Base-by-base conservation (phyloP, 2,797 vertebrate species). In the Cyclura pinguis region DNA sequence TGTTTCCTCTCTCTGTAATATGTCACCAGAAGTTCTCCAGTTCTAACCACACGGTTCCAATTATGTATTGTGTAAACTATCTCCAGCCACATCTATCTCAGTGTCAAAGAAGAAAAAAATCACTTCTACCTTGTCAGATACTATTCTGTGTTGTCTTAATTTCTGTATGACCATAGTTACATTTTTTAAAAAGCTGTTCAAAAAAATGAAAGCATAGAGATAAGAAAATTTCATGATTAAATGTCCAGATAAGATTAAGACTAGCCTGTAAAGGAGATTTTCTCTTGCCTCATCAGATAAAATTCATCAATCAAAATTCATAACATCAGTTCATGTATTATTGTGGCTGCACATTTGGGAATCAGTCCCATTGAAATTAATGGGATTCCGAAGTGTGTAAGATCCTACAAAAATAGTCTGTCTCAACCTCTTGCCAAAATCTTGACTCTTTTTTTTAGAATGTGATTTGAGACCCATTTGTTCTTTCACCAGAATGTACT, bases 61-160 rank as follows among this genome's bases (percentile, higher is more conserved):
- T 57, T 88, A 76, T 72, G 50, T 67, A 94, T 84, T 84, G 47
- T 89, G 80, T 93, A 93, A 94, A 91, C 90, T 82, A 92, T 80
- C 87, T 90, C 77, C 35, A 27, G 59, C n/a, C 57, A 89, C 94
- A 85, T 95, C 88, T 86, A 42, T 74, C 50, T 72, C 29, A 72
- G n/a, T 59, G 80, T 87, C 62, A 78, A 59, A 20, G 59, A 18
- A 52, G 72, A 55, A 82, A 89, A 76, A 42, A n/a, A 38, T 84
- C 47, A 82, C 42, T 69, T 74, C 59, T 78, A 29, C 18, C 20
- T 42, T 81, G 91, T 88, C 62, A 67, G 52, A 20, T 85, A 88
- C 88, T 91, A 85, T 74, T 12, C 32, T 2, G 5, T 29, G 27
- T 59, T 59, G 29, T 72, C 94, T 84, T 52, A 74, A 32, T 77